Conservation (phyloP, 2,888 invertebrate genomes). For the Aleiodes testaceus region DNA sequence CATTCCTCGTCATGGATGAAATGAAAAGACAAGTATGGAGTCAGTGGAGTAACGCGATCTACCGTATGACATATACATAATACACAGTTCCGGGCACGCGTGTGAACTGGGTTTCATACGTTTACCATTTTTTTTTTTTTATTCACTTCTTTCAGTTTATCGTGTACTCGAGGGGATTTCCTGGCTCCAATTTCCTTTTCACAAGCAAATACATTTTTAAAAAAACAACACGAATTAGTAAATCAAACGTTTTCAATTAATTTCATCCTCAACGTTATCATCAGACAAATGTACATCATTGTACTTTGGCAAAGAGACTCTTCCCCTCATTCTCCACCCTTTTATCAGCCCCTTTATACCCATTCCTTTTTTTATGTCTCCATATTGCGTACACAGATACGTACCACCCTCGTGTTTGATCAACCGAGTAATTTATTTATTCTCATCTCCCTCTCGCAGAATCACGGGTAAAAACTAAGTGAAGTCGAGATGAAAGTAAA, state of each 20-base stretch:
- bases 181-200: not conserved
- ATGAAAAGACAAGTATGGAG: conserved; percentile 50
- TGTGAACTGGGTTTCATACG: conserved; percentile 44
- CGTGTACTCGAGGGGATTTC: not conserved
- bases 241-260: no score
- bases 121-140: conserved; percentile 11
- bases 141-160: not conserved
- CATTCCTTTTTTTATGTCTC: conserved; percentile 9
- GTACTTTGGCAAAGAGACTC: conserved; percentile 15
- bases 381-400: conserved; percentile 4
- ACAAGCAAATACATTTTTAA: no score
- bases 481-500: conserved; percentile 47
- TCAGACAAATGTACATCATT: not conserved
- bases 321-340: conserved; percentile 12
- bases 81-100: conserved; percentile 41
- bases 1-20: conserved; percentile 35
- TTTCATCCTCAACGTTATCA: not conserved
- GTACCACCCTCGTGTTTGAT: conserved; percentile 43
- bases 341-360: conserved; percentile 18
- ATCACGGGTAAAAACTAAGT: conserved; percentile 32
- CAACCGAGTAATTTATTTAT: conserved; percentile 51
- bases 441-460: conserved; percentile 19
- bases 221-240: no score
- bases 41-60: conserved; percentile 42
- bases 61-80: conserved; percentile 27